Conservation (phyloP, 2,888 invertebrate genomes). For the Charanyca ferruginea region DNA sequence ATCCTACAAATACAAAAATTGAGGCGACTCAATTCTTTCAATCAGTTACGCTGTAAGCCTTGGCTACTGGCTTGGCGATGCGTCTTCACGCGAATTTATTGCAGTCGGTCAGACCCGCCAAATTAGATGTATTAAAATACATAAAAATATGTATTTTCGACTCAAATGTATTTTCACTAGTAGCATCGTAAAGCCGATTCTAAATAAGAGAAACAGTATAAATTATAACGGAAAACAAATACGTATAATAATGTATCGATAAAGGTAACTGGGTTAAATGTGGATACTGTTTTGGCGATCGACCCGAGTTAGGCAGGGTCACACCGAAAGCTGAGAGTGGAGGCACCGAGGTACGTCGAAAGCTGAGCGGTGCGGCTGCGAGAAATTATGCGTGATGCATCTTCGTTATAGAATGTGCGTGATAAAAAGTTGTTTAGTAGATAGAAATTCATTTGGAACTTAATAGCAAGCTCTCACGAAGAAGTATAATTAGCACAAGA, state of each 20-base stretch:
- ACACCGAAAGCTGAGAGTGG: conserved; percentile 18
- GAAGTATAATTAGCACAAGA: not conserved
- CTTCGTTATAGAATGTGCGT: not conserved
- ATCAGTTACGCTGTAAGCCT: too few relatives aligned
- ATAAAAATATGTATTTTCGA: not conserved
- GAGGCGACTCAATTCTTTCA: too few relatives aligned
- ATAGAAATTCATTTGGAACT: not conserved
- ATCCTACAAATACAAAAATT: too few relatives aligned
- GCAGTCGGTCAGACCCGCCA: too few relatives aligned
- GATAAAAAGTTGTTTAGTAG: not conserved
- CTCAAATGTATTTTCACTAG: not conserved
- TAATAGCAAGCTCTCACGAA: not conserved
- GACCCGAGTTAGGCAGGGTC: conserved; percentile 30
- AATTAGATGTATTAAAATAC: too few relatives aligned
- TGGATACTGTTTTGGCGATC: conserved; percentile 52
- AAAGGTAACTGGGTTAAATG: conserved; percentile 51
- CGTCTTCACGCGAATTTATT: too few relatives aligned
- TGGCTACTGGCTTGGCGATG: too few relatives aligned
- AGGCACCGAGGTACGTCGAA: conserved; percentile 20
- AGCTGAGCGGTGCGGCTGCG: conserved; percentile 7
- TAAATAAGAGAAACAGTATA: conserved; percentile 25
- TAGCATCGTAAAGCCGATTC: not conserved
- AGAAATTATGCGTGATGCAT: not conserved
- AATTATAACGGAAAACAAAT: conserved; percentile 57
- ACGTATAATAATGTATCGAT: conserved; percentile 49